These are phyloP conservation scores for Lepisosteus osseus DNA, from an alignment of 2,113 vertebrate genomes.

Conservation along the genomic window DNA sequence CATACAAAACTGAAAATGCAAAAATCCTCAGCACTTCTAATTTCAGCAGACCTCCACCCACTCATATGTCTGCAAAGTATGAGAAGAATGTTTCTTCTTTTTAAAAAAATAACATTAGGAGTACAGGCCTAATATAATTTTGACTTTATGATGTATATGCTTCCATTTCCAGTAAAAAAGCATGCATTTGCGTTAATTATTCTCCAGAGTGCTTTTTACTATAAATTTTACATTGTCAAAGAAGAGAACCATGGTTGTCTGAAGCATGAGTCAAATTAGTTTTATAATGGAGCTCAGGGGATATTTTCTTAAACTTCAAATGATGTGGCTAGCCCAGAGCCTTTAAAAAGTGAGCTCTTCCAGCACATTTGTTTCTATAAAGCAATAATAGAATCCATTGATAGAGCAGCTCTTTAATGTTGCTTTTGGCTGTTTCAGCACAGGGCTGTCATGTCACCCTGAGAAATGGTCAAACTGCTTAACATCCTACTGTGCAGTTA, in stretches of 20 bases:
- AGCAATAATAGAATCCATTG: not conserved
- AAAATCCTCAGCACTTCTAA: no score
- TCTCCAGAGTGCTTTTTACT: not conserved
- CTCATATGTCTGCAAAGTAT: no score
- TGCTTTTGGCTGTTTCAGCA: not conserved
- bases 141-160: not conserved
- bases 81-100: not conserved
- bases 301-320: not conserved
- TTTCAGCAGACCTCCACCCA: no score
- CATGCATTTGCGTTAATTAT: not conserved
- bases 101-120: no score
- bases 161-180: not conserved
- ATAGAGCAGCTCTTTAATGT: not conserved
- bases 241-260: not conserved
- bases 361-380: not conserved
- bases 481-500: not conserved
- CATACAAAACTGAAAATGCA: no score
- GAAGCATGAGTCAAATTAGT: conserved; percentile 10
- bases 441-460: not conserved
- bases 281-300: conserved; percentile 5
- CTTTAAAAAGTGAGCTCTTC: not conserved
- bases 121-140: no score
- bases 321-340: not conserved
- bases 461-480: conserved; percentile 5
- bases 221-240: not conserved